Conservation (phyloP, 2,888 invertebrate species). For the Tricholauxania praeusta region DNA sequence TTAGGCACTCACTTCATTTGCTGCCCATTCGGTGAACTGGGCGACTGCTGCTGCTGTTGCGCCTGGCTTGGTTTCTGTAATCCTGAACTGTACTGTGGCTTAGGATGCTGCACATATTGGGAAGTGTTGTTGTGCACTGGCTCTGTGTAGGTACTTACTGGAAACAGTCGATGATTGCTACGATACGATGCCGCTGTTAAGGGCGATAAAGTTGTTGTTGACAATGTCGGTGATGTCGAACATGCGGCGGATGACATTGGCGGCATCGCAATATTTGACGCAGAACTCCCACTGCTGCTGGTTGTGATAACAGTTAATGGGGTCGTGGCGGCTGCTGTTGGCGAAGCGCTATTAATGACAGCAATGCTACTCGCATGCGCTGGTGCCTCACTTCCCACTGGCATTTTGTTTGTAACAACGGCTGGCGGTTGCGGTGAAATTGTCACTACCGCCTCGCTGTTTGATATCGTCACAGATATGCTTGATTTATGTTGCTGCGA, state of each 20-base stretch:
- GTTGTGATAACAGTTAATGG: background rate
- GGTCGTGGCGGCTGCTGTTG: slow-evolving; percentile 21
- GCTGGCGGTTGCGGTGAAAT: slow-evolving; percentile 53
- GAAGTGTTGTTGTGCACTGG: slow-evolving; percentile 66
- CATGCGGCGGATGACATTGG: slow-evolving; percentile 43
- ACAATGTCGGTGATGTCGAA: slow-evolving; percentile 40
- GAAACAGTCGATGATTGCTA: slow-evolving; percentile 73
- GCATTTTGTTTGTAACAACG: slow-evolving; percentile 21
- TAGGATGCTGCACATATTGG: slow-evolving; percentile 62
- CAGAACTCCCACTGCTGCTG: background rate
- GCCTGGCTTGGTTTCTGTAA: slow-evolving; percentile 54
- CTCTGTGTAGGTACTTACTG: slow-evolving; percentile 78
- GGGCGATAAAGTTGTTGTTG: slow-evolving; percentile 25
- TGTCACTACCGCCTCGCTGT: slow-evolving; percentile 56
- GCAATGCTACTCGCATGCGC: background rate
- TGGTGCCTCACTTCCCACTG: slow-evolving; percentile 9
- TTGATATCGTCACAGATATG: slow-evolving; percentile 63
- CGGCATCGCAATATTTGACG: slow-evolving; percentile 35
- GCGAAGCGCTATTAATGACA: background rate
- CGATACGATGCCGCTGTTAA: slow-evolving; percentile 59
- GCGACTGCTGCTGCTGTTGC: slow-evolving; percentile 22
- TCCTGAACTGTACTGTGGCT: slow-evolving; percentile 63
- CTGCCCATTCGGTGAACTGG: background rate
- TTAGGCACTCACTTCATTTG: no score
- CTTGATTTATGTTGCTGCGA: slow-evolving; percentile 59